Evolutionary conservation across 2,888 invertebrate species (phyloP).

Genomic region (Diplolepis rosae): DNA sequence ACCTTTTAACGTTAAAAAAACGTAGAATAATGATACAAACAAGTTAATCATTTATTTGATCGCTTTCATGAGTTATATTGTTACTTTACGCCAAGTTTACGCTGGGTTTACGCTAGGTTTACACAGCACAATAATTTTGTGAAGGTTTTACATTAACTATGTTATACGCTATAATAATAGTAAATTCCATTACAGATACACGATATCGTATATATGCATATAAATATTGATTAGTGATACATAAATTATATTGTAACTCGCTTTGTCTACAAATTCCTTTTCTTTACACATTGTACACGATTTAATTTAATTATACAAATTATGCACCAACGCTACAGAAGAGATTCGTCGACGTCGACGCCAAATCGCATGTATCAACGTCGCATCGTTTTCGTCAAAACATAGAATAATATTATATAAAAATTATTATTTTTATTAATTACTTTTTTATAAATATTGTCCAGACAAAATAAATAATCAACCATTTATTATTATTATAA

Average conservation of each 20-base stretch:
- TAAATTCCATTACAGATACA: slow-evolving; percentile 24
- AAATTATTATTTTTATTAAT: neutral
- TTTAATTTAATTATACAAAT: slow-evolving; percentile 24
- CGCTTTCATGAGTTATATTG: too few relatives aligned
- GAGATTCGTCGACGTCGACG: neutral
- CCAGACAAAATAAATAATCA: slow-evolving; percentile 25
- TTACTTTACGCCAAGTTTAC: too few relatives aligned
- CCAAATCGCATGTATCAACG: neutral
- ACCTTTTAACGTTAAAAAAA: too few relatives aligned
- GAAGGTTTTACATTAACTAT: slow-evolving; percentile 27
- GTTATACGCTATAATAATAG: slow-evolving; percentile 15
- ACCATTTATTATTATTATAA: slow-evolving; percentile 14
- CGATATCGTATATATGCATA: slow-evolving; percentile 16
- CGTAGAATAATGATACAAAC: too few relatives aligned
- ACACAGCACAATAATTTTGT: too few relatives aligned
- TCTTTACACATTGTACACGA: slow-evolving; percentile 19
- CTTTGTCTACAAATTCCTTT: slow-evolving; percentile 16
- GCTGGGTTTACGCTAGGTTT: too few relatives aligned
- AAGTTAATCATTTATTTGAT: too few relatives aligned
- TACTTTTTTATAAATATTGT: slow-evolving; percentile 20
- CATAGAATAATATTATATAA: slow-evolving; percentile 28
- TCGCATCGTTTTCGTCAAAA: slow-evolving; percentile 14
- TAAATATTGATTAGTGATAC: slow-evolving; percentile 26
- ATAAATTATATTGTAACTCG: slow-evolving; percentile 22
- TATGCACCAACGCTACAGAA: neutral